Evolutionary conservation across 2,113 vertebrate genomes (phyloP), one percentile per base, ranked within the genome.

Genomic region (Scalopus aquaticus): DNA sequence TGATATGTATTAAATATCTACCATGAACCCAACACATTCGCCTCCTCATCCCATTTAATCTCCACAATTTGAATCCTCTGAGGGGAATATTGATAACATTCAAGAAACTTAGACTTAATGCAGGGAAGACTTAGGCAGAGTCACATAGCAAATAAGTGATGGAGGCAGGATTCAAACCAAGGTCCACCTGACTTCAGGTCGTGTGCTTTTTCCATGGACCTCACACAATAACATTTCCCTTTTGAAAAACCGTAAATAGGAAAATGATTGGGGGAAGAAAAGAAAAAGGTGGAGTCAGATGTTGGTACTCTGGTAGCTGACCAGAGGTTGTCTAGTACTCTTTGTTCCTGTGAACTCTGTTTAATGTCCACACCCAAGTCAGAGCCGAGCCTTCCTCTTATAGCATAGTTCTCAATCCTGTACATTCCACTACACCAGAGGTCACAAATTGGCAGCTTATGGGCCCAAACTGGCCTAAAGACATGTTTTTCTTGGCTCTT

Each of bases 401-500:
- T 1, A 15, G 39, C 30, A 12, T 0, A 54, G 9, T 28, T 28
- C 64, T 30, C 17, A 9, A n/a, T 62, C 6, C 0, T 32, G 30
- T 9, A 54, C 89, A 74, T 93, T 89, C 65, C 84, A 37, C 11
- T 15, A 28, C 30, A 30, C 60, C 32, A 69, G 90, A 79, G 62
- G 60, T 89, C 77, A 74, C 65, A 24, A 19, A 15, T 4, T 35
- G 85, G 92, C 56, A 89, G 76, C 80, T 67, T 28, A 7, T 5
- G 67, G 74, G 26, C 58, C 72, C 49, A 58, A 62, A n/a, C n/a
- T 39, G 88, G 72, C 60, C 56, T 60, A n/a, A 10, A 76, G 37
- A 39, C 3, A 20, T 54, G 35, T 72, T 94, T 79, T 88, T 67
- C 67, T 92, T 93, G 88, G 19, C 77, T 69, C 32, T 28, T 35